Base-by-base conservation (phyloP, 2,797 vertebrate species). In the Mormyrus hasselquistii region DNA sequence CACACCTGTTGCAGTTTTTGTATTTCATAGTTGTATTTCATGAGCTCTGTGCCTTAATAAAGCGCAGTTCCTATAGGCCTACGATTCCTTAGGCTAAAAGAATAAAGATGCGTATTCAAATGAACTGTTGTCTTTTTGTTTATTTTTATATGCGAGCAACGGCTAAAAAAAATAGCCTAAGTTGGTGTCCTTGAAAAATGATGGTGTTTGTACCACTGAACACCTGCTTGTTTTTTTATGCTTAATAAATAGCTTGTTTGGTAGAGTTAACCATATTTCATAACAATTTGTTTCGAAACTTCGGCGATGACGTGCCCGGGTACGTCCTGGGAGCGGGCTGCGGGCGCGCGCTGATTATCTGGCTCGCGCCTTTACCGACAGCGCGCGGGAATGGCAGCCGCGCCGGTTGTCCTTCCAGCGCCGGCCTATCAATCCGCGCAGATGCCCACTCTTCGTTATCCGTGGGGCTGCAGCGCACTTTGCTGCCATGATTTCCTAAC, bases 371-470 rank as follows among this genome's bases (percentile, higher is more conserved):
- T 19, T 57, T 79, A 62, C 59, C 19, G 34, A 69, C 19, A 8
- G 34, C 59, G 9, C 4, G 19, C 19, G 44, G 25, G 69, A 4
- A 88, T 19, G 34, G 49, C 85, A 79, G 7, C 2, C 16, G 38
- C 7, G n/a, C 29, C 19, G 25, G 41, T 44, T 22, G 22, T n/a
- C 49, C 49, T 44, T 49, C 85, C 38, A n/a, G 34, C 10, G 19
- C 29, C 52, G 49, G 19, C 59, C 62, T 76, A 47, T 84, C 82
- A 88, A 38, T 86, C 59, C 10, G 34, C 16, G 34, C 87, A 55
- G 79, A 88, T 90, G 89, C 82, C 65, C 59, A 57, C 88, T 38
- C 34, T 88, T 57, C 79, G 86, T 90, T 76, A 90, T 88, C 52
- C 69, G 50, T 22, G 88, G 73, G 50, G 47, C 87, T 47, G 55